These are phyloP conservation scores for Semaprochilodus insignis DNA, from an alignment of 2,797 vertebrate species.

Conservation along the genomic window DNA sequence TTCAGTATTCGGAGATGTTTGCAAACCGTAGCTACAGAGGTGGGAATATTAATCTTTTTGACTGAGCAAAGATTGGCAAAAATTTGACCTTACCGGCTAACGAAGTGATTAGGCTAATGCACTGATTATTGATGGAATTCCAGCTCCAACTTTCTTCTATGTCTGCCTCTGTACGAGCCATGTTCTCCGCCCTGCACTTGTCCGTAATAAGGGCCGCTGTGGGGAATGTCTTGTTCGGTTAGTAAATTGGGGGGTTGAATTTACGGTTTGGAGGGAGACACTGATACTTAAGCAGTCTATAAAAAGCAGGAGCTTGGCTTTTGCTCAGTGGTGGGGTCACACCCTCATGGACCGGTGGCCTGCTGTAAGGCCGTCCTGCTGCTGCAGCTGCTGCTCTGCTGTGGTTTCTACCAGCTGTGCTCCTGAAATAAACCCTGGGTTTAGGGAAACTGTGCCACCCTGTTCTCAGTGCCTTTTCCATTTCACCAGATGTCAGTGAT, in stretches of 20 bases:
- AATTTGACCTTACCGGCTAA: too few species aligned
- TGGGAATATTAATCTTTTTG: background rate
- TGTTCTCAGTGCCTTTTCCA: slow-evolving; percentile 60
- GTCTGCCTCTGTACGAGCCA: slow-evolving; percentile 24
- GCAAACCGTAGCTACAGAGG: background rate
- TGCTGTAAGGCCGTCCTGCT: slow-evolving; percentile 43
- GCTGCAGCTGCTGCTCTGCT: slow-evolving; percentile 21
- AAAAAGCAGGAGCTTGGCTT: slow-evolving; percentile 66
- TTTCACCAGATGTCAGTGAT: slow-evolving; percentile 51
- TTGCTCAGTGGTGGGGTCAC: slow-evolving; percentile 26
- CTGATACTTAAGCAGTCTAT: slow-evolving; percentile 63
- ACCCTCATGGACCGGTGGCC: slow-evolving; percentile 56
- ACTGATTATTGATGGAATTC: background rate
- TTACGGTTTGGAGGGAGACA: slow-evolving; percentile 60
- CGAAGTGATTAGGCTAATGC: background rate
- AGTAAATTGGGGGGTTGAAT: slow-evolving; percentile 66
- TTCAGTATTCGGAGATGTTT: slow-evolving; percentile 4
- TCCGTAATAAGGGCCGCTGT: slow-evolving; percentile 56
- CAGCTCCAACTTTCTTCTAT: background rate
- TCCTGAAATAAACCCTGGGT: slow-evolving; percentile 15
- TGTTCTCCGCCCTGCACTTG: slow-evolving; percentile 25
- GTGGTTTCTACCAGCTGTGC: slow-evolving; percentile 61
- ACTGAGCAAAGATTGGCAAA: background rate
- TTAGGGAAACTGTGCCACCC: slow-evolving; percentile 39
- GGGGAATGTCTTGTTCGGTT: slow-evolving; percentile 53